A percentile compares a stretch with the other conserved stretches of the same genome.
These are phyloP conservation scores for Pavo muticus DNA, from an alignment of 2,113 vertebrate genomes.

Conservation along the genomic window DNA sequence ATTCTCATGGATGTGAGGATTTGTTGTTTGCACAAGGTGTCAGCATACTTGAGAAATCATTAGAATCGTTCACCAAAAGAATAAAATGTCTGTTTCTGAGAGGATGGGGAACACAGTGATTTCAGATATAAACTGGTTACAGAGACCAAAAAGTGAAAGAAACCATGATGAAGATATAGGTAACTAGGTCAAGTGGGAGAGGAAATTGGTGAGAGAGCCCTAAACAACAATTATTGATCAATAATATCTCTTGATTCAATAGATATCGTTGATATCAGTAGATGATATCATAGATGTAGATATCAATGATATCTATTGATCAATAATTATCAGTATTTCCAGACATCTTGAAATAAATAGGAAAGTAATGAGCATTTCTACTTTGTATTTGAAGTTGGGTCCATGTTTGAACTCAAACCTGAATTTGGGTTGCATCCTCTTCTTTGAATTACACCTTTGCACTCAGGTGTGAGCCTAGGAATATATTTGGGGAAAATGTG, in stretches of 20 bases:
- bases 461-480: neutral
- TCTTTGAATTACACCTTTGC: neutral
- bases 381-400: neutral
- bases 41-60: neutral
- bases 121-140: neutral
- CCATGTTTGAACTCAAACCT: neutral
- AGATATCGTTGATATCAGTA: too few species aligned
- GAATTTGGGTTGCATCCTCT: neutral
- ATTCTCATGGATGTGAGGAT: neutral
- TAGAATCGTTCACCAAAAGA: neutral
- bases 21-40: slow-evolving; percentile 25
- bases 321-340: neutral
- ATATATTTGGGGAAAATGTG: neutral
- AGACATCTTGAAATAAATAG: neutral
- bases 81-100: neutral
- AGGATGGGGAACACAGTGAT: neutral
- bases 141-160: neutral
- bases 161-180: neutral
- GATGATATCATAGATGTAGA: too few species aligned
- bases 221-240: neutral
- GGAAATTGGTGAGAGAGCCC: neutral
- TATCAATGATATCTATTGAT: too few species aligned
- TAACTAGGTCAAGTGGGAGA: neutral
- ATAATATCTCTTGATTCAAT: too few species aligned
- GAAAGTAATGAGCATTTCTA: neutral